Evolutionary conservation across 2,113 vertebrate species (phyloP).

Genomic region (Elaphurus davidianus): DNA sequence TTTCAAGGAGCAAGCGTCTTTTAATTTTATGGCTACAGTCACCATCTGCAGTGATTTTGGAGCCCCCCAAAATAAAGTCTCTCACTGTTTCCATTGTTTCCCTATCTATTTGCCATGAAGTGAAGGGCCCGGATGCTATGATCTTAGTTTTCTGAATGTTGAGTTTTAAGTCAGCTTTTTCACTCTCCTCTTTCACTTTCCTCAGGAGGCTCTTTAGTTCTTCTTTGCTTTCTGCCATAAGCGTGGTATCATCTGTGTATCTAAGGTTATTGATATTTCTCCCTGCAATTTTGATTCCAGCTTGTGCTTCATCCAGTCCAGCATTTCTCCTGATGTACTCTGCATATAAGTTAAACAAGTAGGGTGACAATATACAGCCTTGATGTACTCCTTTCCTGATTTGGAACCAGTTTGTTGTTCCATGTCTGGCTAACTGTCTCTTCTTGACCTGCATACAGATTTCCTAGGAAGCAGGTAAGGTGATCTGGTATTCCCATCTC

Average conservation of each 20-base stretch:
- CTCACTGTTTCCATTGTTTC: background rate
- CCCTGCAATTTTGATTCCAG: background rate
- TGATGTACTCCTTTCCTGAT: background rate
- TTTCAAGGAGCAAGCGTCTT: background rate
- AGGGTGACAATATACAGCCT: background rate
- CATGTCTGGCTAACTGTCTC: background rate
- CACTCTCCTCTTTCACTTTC: background rate
- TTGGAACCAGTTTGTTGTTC: background rate
- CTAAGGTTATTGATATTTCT: background rate
- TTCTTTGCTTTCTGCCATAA: background rate
- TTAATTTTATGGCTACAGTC: background rate
- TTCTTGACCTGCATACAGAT: background rate
- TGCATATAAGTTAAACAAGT: background rate
- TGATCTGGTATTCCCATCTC: background rate
- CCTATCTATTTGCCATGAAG: background rate
- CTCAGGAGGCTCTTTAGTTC: background rate
- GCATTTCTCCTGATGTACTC: background rate
- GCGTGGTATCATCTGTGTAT: rapidly evolving
- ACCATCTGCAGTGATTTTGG: background rate
- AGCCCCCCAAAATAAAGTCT: background rate
- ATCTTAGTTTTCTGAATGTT: background rate
- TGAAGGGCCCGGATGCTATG: background rate
- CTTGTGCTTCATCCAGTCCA: background rate
- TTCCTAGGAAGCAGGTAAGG: background rate
- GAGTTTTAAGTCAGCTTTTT: background rate